A percentile compares a stretch with the other conserved stretches of the same genome.
Conservation (phyloP, 2,113 vertebrate species). For the Sigmodon hispidus region DNA sequence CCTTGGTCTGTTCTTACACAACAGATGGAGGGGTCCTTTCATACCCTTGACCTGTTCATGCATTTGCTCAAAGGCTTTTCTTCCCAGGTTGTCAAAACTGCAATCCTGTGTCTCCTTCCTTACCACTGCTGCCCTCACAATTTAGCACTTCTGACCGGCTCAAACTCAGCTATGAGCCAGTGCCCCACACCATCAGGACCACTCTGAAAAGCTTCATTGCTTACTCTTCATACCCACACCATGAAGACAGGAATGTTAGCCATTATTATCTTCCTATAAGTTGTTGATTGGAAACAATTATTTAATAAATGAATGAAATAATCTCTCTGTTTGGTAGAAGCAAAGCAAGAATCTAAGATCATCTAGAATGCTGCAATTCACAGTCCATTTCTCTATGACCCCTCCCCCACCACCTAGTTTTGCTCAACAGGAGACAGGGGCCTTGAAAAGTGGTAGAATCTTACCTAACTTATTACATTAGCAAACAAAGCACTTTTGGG, state of each 20-base stretch:
- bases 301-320: background rate
- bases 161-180: background rate
- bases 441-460: background rate
- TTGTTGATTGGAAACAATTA: background rate
- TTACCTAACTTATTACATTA: background rate
- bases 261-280: background rate
- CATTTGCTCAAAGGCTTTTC: background rate
- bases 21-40: background rate
- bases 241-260: background rate
- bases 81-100: background rate
- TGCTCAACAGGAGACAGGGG: background rate
- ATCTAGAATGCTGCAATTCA: background rate
- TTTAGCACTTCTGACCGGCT: rapidly evolving
- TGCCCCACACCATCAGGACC: background rate
- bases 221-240: background rate
- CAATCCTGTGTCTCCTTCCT: background rate
- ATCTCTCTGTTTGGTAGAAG: background rate
- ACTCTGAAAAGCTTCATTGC: background rate
- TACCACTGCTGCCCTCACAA: background rate
- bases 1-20: background rate
- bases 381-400: background rate
- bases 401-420: background rate
- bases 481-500: background rate
- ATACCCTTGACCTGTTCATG: background rate
- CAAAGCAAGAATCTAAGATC: background rate